Evolutionary conservation across 2,797 vertebrate species (phyloP), one percentile per base, ranked within the genome.

Genomic region (Fistularia tabacaria): DNA sequence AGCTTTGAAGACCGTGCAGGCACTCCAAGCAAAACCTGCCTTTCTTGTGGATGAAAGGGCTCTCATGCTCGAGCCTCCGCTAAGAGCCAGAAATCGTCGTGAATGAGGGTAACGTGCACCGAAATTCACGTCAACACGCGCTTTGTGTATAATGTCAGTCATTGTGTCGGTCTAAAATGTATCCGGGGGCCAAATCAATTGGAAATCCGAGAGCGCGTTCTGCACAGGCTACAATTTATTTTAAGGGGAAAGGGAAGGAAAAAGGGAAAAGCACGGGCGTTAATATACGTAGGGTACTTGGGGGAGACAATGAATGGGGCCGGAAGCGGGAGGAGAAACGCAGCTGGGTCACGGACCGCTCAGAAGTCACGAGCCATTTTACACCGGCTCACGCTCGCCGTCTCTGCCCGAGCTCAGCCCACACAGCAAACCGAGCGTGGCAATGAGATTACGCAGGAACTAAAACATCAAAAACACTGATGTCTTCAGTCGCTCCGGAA

Each of bases 141-240:
- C 57, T 80, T 74, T 84, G 61, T 74, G 80, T 74, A 85, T 46
- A 69, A 76, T 85, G 84, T 76, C 25, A 5, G 25, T 25, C 25
- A 5, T 25, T 5, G 68, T 86, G 80, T 83, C 86, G 80, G 85
- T 72, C 85, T 69, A 39, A 88, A 86, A 89, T 73, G 79, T 86
- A 88, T 91, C 82, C 84, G 85, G 83, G 67, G 76, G 68, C 73
- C 69, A 79, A 81, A 84, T 69, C 69, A 74, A 83, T 82, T 80
- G 72, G 62, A 85, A 76, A 80, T 54, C 73, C 71, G 70, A 69
- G 69, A 57, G 73, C 53, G 64, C 65, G 62, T 81, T 79, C 67
- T 69, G 52, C 75, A 78, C 59, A 75, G 73, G 66, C 82, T 70
- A 77, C 78, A 5, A 25, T 25, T n/a, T 25, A 25, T 25, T 3